phyloP scores from a whole-genome alignment of 2,797 vertebrate genomes.

The Chelon labrosus region DNA sequence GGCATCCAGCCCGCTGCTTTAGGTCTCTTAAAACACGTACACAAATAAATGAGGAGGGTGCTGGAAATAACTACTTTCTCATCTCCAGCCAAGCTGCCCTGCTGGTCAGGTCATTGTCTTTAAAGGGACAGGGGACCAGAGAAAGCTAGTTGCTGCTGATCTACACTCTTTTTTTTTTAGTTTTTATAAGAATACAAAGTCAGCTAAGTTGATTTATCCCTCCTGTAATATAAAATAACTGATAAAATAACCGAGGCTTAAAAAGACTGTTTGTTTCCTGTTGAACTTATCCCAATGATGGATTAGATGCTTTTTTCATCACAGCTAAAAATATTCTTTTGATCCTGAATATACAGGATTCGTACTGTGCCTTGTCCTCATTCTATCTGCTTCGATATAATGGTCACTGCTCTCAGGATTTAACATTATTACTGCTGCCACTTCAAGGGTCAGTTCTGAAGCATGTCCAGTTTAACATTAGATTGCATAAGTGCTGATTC shows the following conservation, averaged over 20 bases:
- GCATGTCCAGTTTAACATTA: neutral
- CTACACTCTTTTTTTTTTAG: slow-evolving; percentile 22
- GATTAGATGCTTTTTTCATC: slow-evolving; percentile 53
- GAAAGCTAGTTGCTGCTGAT: slow-evolving; percentile 25
- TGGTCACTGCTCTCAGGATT: slow-evolving; percentile 19
- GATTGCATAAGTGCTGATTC: no score
- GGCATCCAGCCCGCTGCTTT: slow-evolving; percentile 63
- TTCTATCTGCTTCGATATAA: slow-evolving; percentile 61
- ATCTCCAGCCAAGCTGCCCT: slow-evolving; percentile 73
- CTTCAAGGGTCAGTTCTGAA: slow-evolving; percentile 26
- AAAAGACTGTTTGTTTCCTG: slow-evolving; percentile 59
- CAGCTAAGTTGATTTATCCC: slow-evolving; percentile 53
- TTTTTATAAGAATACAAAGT: slow-evolving; percentile 48
- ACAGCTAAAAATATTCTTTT: slow-evolving; percentile 66
- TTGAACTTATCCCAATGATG: slow-evolving; percentile 49
- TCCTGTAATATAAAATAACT: slow-evolving; percentile 44
- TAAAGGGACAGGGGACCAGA: slow-evolving; percentile 59
- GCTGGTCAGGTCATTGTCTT: slow-evolving; percentile 73
- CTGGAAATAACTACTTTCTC: slow-evolving; percentile 77
- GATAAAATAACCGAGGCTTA: slow-evolving; percentile 44
- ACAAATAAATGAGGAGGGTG: slow-evolving; percentile 73
- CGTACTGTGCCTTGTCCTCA: slow-evolving; percentile 48
- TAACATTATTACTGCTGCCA: slow-evolving; percentile 20
- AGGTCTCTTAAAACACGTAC: slow-evolving; percentile 71
- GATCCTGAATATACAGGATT: slow-evolving; percentile 41